Conservation (phyloP, 2,888 invertebrate genomes). For the Ormyrus nitidulus region DNA sequence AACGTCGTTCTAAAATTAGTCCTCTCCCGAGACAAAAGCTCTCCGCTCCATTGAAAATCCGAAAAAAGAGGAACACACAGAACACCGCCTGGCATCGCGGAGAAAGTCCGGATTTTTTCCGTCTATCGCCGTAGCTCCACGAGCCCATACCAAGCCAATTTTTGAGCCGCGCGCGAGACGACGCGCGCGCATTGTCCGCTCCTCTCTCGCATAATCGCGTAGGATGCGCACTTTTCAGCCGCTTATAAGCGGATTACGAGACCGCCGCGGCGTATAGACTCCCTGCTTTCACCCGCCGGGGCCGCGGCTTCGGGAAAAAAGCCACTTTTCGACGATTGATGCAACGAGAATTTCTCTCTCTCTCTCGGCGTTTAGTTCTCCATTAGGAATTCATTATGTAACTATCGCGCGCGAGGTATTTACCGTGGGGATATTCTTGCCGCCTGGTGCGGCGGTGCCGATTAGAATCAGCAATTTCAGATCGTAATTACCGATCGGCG, state of each 20-base stretch:
- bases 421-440: not conserved
- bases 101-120: constrained; percentile 11
- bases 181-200: constrained; percentile 29
- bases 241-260: not conserved
- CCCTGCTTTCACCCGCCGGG: not conserved
- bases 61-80: not conserved
- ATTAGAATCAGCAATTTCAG: constrained; percentile 23
- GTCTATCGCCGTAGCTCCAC: not conserved
- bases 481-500: constrained; percentile 5
- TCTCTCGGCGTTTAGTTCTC: constrained; percentile 23
- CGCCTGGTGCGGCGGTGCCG: not conserved
- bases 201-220: constrained; percentile 23
- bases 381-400: constrained; percentile 21
- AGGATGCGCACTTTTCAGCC: constrained; percentile 41
- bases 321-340: constrained; percentile 6
- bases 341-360: constrained; percentile 32
- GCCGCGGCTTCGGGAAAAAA: not conserved
- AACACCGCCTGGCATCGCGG: not conserved
- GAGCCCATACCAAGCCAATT: not conserved
- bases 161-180: not conserved
- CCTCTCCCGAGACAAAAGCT: not conserved
- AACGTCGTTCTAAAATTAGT: constrained; percentile 8
- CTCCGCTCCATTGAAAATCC: no score
- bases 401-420: not conserved
- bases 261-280: not conserved